Base-by-base conservation (phyloP, 2,888 invertebrate genomes). In the Tolmerus cingulatus region DNA sequence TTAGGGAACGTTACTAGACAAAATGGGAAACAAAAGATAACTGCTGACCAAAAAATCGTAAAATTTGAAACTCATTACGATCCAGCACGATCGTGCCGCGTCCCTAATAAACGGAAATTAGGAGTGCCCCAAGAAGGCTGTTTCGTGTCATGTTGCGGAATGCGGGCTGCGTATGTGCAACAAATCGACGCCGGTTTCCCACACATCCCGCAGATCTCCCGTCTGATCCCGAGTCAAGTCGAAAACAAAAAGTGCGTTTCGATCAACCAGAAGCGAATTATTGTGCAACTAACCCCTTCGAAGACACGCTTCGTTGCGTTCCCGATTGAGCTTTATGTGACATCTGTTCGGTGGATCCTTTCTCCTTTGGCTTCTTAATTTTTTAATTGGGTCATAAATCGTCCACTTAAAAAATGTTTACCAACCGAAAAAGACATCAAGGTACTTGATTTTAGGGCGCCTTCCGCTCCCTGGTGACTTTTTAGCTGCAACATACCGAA, bases 61-160 rank as follows among this genome's bases (percentile, higher is more conserved):
- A 81, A 81, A 40, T 78, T 81, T 55, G 51, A 81, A 55, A 81
- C 81, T 81, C 81, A 81, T 34, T 55, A 30, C 43, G 40, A 55
- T 27, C 81, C 30, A 55, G 51, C 81, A 81, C 46, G 81, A 81
- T 81, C 81, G 81, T n/a, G 55, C 51, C 30, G 81, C 81, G 81
- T 81, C 51, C 51, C 81, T 81, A 81, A 81, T 81, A 46, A 81
- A 43, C 43, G 81, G 81, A 81, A 81, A 81, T 81, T 81, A 81
- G 46, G 55, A 30, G 55, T 30, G 30, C 16, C 51, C 81, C 8
- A 27, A 19, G 78, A 46, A 78, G 79, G 81, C 51, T 16, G 51
- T 30, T 55, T 55, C 55, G 30, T 55, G 55, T 51, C 81, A 81
- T 81, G 81, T 55, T 46, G 81, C 51, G 27, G 81, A 81, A 81